Base-by-base conservation (phyloP, 2,797 vertebrate species). In the Pelodytes ibericus region DNA sequence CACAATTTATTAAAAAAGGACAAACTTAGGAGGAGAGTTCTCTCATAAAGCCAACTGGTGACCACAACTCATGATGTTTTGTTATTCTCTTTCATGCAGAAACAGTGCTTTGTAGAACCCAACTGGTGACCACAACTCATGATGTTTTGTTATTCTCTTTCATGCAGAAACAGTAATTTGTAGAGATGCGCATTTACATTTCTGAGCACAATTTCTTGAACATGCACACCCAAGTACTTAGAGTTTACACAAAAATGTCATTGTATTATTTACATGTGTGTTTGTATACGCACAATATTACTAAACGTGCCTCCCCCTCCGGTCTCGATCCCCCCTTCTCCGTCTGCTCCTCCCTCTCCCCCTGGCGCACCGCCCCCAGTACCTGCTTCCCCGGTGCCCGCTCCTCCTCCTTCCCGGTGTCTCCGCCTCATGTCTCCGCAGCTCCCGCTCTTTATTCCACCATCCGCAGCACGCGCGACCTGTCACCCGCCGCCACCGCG, bases 401-500 rank as follows among this genome's bases (percentile, higher is more conserved):
- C 76, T 77, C 65, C 49, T 72, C 73, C 57, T 49, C 73, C 65
- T 53, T 22, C 70, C 49, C 68, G 33, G 53, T 81, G 47, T 67
- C 85, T 73, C 80, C 61, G 74, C 79, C 70, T 65, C 72, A 64
- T 70, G 59, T 59, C 74, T 60, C 58, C 53, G 25, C 75, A 60
- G 81, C 71, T 83, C 70, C 76, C 74, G 26, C 74, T 66, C 67
- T 80, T 87, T 90, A 88, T 88, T 89, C 93, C 92, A 92, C 93
- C 91, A 90, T 93, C 91, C 90, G 89, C 91, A 89, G 90, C 91
- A 93, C 91, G 89, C 92, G 90, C 89, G 89, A 92, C 90, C 92
- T 94, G 92, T 93, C 92, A 92, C 90, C 86, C 81, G 85, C 87
- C 88, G n/a, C 80, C 83, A 77, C 83, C 30, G 71, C 79, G 57